Conservation (phyloP, 2,797 vertebrate genomes). For the Gobio occitaniae region DNA sequence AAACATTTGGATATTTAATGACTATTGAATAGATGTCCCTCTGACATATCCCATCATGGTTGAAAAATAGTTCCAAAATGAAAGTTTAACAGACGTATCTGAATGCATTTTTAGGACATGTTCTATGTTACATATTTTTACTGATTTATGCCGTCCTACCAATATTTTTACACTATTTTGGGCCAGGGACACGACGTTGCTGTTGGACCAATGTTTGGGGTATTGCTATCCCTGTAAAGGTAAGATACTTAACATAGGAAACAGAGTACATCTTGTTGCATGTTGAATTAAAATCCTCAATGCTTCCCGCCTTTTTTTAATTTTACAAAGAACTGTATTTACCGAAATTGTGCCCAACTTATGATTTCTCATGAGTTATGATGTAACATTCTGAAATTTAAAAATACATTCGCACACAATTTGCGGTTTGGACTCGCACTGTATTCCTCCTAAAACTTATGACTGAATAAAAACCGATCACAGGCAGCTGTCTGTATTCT, state of each 20-base stretch:
- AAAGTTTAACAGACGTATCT: too few relatives aligned
- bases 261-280: not conserved
- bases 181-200: too few relatives aligned
- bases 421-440: not conserved
- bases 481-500: constrained; percentile 5
- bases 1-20: too few relatives aligned
- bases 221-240: not conserved
- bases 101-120: too few relatives aligned
- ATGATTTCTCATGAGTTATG: not conserved
- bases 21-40: too few relatives aligned
- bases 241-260: not conserved
- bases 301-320: not conserved
- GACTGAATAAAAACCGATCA: not conserved
- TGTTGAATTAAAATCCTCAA: not conserved
- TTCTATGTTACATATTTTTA: too few relatives aligned
- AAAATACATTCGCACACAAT: constrained; percentile 10
- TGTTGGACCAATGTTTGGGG: not conserved
- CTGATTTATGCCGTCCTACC: too few relatives aligned
- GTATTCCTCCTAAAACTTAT: constrained; percentile 9
- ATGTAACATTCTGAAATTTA: not conserved
- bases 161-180: too few relatives aligned
- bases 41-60: too few relatives aligned
- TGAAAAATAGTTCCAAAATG: too few relatives aligned
- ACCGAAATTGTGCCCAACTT: not conserved
- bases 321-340: not conserved